Evolutionary conservation across 2,888 invertebrate genomes (phyloP).

Genomic region (Leptinotarsa juncta): DNA sequence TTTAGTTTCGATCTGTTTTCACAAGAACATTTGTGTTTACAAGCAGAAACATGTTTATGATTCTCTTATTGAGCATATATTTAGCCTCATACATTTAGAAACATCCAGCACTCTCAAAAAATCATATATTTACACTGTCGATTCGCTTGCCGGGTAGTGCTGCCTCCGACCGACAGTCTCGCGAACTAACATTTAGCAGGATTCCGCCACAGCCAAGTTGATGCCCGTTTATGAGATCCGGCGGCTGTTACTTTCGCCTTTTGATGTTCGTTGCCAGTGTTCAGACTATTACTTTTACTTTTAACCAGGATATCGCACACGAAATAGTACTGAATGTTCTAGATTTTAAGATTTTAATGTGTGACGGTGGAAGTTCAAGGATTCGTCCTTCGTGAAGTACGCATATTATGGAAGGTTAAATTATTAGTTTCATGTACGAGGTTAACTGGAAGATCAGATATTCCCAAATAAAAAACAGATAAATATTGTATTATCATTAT

Average conservation of each 20-base stretch:
- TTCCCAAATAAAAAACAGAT: no score
- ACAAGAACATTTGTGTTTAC: background rate
- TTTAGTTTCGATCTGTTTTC: background rate
- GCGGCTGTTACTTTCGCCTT: slow-evolving; percentile 52
- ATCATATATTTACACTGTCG: background rate
- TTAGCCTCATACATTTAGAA: background rate
- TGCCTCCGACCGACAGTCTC: slow-evolving; percentile 41
- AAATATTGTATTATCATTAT: background rate
- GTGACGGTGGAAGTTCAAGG: slow-evolving; percentile 24
- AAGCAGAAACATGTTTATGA: background rate
- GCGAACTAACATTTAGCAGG: slow-evolving; percentile 34
- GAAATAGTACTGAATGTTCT: slow-evolving; percentile 32
- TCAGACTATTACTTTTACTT: slow-evolving; percentile 49
- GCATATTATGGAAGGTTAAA: background rate
- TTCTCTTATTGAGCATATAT: background rate
- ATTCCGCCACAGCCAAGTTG: slow-evolving; percentile 23
- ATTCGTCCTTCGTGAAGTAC: slow-evolving; percentile 8
- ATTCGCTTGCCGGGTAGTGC: slow-evolving; percentile 45
- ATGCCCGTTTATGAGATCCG: slow-evolving; percentile 41
- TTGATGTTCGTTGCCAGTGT: slow-evolving; percentile 33
- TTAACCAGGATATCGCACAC: slow-evolving; percentile 42
- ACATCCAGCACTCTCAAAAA: background rate
- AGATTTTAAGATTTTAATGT: slow-evolving; percentile 20
- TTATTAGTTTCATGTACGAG: background rate
- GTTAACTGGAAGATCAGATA: background rate